Conservation (phyloP, 1,140 invertebrate species). For the Eurosta solidaginis region DNA sequence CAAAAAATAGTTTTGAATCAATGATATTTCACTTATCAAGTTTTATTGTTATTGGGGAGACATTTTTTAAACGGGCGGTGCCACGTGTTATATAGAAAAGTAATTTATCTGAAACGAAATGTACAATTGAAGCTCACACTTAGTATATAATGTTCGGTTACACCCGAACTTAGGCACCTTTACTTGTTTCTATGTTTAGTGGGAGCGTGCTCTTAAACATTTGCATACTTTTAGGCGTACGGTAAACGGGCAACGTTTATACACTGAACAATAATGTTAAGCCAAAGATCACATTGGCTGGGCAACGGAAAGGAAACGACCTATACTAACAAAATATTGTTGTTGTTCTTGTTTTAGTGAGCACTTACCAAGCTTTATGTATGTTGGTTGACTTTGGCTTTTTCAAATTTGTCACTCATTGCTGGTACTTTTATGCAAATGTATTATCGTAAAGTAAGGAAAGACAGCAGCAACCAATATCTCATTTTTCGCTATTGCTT, state of each 20-base stretch:
- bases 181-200: too few species aligned
- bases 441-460: too few species aligned
- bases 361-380: neutral
- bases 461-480: neutral
- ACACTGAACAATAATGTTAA: neutral
- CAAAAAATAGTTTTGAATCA: too few species aligned
- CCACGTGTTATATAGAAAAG: too few species aligned
- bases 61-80: too few species aligned
- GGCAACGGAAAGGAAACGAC: neutral
- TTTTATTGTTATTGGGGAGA: too few species aligned
- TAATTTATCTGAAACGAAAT: too few species aligned
- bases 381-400: neutral
- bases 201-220: neutral
- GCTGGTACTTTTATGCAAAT: conserved; percentile 1
- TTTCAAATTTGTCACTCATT: conserved; percentile 19
- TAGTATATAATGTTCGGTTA: too few species aligned
- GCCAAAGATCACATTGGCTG: neutral
- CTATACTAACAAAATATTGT: neutral
- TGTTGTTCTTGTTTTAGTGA: too few species aligned
- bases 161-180: too few species aligned
- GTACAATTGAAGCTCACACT: too few species aligned
- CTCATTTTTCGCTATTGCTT: neutral
- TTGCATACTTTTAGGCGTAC: neutral
- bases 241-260: neutral
- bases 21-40: too few species aligned